These are phyloP conservation scores for Drosophila pallidifrons DNA, from an alignment of 1,140 invertebrate genomes.

Conservation along the genomic window DNA sequence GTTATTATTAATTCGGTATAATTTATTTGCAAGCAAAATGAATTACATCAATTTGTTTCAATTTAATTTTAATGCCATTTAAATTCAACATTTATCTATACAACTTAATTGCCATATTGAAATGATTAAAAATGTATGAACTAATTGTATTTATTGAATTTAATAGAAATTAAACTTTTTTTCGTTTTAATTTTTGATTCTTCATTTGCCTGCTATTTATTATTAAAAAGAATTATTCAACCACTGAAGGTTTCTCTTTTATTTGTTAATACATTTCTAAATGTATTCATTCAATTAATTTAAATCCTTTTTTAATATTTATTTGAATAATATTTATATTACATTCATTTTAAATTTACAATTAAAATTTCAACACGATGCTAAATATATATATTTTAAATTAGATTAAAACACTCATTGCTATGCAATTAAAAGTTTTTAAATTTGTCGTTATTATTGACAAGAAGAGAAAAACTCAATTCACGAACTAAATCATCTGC, in stretches of 20 bases:
- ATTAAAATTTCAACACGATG: no score
- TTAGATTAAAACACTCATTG: no score
- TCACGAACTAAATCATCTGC: constrained; percentile 1
- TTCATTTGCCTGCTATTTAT: not conserved
- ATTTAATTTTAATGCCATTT: not conserved
- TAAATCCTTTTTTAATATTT: no score
- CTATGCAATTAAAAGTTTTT: no score
- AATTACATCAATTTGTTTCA: not conserved
- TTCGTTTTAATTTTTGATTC: not conserved
- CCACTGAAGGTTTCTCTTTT: no score
- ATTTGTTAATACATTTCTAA: no score
- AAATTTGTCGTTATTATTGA: not conserved
- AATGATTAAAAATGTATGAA: not conserved
- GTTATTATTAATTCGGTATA: not conserved
- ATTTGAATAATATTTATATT: no score
- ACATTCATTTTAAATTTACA: no score
- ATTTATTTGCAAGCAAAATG: no score
- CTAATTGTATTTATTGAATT: not conserved
- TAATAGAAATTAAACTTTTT: not conserved
- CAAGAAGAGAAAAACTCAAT: not conserved
- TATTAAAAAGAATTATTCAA: no score
- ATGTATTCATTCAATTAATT: not conserved
- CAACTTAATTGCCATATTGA: not conserved
- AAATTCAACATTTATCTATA: not conserved
- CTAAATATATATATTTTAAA: no score